Evolutionary conservation across 2,113 vertebrate species (phyloP).

Genomic region (Rhinopomastus cyanomelas): DNA sequence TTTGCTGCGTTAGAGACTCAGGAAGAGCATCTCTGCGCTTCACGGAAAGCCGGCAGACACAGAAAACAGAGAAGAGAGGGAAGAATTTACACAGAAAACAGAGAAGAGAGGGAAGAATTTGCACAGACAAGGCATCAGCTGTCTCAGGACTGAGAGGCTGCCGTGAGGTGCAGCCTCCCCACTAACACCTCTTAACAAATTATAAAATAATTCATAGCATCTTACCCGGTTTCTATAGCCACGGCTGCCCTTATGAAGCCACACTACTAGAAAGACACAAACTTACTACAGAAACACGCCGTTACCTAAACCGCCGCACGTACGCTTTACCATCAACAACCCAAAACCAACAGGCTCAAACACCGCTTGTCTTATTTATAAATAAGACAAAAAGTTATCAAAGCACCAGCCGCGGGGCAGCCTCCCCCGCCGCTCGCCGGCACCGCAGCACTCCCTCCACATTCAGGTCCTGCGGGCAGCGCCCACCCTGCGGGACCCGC

Average conservation of each 20-base stretch:
- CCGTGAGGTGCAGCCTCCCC: not conserved
- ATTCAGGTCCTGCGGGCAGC: too few relatives aligned
- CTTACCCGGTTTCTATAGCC: not conserved
- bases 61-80: not conserved
- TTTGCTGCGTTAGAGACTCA: not conserved
- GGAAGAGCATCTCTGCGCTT: not conserved
- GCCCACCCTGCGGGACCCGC: not conserved
- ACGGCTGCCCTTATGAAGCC: not conserved
- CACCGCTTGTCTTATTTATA: accelerated
- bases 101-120: not conserved
- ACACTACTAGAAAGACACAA: not conserved
- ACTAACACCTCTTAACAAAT: too few relatives aligned
- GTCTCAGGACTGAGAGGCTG: not conserved
- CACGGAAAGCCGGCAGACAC: not conserved
- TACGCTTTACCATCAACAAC: not conserved
- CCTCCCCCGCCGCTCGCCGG: too few relatives aligned
- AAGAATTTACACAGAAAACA: not conserved
- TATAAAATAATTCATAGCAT: not conserved
- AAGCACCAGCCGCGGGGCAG: not conserved
- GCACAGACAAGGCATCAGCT: not conserved
- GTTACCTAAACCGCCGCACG: not conserved
- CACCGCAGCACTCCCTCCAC: too few relatives aligned
- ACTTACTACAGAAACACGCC: not conserved
- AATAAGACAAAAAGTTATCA: not conserved
- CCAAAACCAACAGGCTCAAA: not conserved